Conservation (phyloP, 2,797 vertebrate species). For the Gymnothorax javanicus region DNA sequence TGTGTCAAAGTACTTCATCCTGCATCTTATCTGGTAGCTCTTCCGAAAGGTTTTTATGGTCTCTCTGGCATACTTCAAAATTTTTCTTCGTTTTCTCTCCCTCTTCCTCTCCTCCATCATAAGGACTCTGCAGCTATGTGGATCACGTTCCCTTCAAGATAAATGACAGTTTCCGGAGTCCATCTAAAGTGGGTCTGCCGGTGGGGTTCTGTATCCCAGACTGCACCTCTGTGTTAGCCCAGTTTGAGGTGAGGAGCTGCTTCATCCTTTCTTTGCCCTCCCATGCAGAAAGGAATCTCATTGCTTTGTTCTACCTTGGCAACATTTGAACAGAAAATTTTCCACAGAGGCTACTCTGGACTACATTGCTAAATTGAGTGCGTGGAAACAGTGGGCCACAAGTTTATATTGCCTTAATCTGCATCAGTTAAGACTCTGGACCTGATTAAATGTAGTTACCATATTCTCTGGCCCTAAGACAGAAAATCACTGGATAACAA, state of each 20-base stretch:
- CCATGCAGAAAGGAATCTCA: neutral
- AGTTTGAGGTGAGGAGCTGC: slow-evolving; percentile 77
- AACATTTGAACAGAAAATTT: neutral
- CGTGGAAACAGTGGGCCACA: neutral
- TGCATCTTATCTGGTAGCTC: neutral
- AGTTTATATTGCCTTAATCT: neutral
- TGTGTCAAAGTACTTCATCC: neutral
- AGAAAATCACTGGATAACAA: neutral
- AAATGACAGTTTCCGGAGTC: slow-evolving; percentile 91
- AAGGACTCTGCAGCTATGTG: slow-evolving; percentile 93
- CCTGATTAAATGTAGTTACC: too few relatives aligned
- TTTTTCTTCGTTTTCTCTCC: neutral
- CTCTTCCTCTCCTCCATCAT: neutral
- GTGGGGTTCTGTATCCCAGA: slow-evolving; percentile 89
- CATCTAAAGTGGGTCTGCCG: slow-evolving; percentile 92
- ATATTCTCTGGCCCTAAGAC: neutral
- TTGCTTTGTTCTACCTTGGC: neutral
- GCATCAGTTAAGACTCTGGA: neutral
- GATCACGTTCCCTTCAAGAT: slow-evolving; percentile 98
- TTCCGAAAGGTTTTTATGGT: neutral
- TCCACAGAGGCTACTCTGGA: neutral
- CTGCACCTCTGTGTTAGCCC: slow-evolving; percentile 74
- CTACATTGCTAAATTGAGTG: neutral
- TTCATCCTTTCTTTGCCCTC: neutral
- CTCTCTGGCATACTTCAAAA: neutral